Evolutionary conservation across 2,113 vertebrate genomes (phyloP).

Genomic region (Podarcis muralis): DNA sequence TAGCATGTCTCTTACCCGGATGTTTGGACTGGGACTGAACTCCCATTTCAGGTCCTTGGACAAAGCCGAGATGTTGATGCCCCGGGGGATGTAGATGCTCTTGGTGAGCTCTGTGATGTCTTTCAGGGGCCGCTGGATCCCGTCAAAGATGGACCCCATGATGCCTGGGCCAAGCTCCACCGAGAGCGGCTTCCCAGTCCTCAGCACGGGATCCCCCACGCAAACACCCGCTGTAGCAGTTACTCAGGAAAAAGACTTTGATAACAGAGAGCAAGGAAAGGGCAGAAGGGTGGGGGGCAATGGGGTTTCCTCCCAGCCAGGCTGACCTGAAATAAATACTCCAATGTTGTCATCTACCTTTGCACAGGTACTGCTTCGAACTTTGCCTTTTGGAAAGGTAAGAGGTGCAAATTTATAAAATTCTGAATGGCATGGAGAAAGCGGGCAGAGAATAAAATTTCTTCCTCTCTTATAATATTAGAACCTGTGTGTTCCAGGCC

Average conservation of each 20-base stretch:
- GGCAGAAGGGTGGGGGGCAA: too few relatives aligned
- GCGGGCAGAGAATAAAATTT: too few relatives aligned
- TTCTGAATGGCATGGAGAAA: too few relatives aligned
- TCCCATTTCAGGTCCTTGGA: conserved; percentile 58
- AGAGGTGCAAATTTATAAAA: too few relatives aligned
- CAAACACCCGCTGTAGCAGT: conserved; percentile 51
- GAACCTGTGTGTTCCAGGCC: too few relatives aligned
- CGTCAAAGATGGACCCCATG: conserved; percentile 72
- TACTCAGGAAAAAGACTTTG: conserved; percentile 43
- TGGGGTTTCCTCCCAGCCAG: too few relatives aligned
- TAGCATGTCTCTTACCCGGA: conserved; percentile 47
- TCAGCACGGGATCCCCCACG: conserved; percentile 65
- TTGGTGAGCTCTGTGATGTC: conserved; percentile 64
- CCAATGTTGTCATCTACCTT: background rate
- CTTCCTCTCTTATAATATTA: too few relatives aligned
- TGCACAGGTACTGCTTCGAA: too few relatives aligned
- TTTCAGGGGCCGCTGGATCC: conserved; percentile 69
- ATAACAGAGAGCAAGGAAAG: accelerated
- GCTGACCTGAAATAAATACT: background rate
- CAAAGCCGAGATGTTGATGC: conserved; percentile 60
- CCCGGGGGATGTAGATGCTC: conserved; percentile 71
- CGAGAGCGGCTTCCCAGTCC: conserved; percentile 68
- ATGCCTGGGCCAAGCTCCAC: conserved; percentile 70
- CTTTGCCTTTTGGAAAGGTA: too few relatives aligned
- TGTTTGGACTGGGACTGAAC: conserved; percentile 44